These are phyloP conservation scores for Orthonyx spaldingii DNA, from an alignment of 2,113 vertebrate species.

Conservation along the genomic window DNA sequence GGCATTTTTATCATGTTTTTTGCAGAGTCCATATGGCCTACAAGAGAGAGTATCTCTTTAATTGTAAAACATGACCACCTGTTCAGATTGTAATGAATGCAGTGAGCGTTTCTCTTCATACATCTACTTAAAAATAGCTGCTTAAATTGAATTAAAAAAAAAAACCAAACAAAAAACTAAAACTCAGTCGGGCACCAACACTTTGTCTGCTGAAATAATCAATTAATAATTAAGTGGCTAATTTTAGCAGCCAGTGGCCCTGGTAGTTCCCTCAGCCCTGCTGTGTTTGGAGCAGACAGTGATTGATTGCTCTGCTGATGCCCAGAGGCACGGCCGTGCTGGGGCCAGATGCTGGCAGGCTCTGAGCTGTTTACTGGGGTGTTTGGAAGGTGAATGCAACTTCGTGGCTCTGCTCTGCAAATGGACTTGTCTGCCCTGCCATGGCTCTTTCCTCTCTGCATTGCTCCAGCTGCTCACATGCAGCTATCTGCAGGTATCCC, in stretches of 20 bases:
- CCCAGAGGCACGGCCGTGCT: background rate
- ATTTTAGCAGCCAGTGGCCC: slow-evolving; percentile 49
- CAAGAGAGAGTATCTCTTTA: slow-evolving; percentile 49
- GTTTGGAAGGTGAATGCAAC: slow-evolving; percentile 16
- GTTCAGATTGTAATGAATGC: slow-evolving; percentile 51
- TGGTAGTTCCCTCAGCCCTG: background rate
- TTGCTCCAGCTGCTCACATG: background rate
- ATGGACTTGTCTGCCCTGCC: background rate
- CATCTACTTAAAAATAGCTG: slow-evolving; percentile 47
- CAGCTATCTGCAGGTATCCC: background rate
- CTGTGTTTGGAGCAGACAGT: slow-evolving; percentile 44
- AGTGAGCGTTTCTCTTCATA: slow-evolving; percentile 2
- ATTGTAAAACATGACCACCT: slow-evolving; percentile 61
- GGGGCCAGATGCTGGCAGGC: background rate
- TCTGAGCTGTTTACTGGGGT: background rate
- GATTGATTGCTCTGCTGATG: slow-evolving; percentile 25
- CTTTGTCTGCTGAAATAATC: slow-evolving; percentile 47
- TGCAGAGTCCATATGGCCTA: slow-evolving; percentile 42
- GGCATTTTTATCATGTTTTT: slow-evolving; percentile 61
- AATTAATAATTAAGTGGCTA: slow-evolving; percentile 67
- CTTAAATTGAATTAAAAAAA: slow-evolving; percentile 8
- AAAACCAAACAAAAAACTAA: background rate
- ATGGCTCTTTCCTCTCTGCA: background rate
- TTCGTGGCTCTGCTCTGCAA: background rate
- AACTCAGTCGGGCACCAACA: background rate